Percentiles rank a stretch among this genome's conserved stretches.
Conservation (phyloP, 2,888 invertebrate species). For the Blomia tropicalis region DNA sequence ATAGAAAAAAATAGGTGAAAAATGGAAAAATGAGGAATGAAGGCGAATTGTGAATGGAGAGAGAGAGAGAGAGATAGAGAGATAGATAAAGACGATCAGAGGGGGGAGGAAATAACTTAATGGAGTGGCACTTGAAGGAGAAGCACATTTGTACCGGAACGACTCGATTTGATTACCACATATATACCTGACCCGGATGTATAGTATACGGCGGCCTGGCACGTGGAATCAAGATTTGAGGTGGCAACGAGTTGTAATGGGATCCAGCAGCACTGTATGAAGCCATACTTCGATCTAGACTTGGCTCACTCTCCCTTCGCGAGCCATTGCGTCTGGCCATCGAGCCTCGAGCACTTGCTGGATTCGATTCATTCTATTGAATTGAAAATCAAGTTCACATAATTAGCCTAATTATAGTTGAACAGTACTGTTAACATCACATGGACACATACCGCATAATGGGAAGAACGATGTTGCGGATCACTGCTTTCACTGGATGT, state of each 20-base stretch:
- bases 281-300: conserved; percentile 24
- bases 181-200: conserved; percentile 30
- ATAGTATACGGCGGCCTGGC: conserved; percentile 28
- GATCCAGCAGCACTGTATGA: conserved; percentile 19
- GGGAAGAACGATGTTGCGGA: conserved; percentile 20
- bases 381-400: too few relatives aligned
- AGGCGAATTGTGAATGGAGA: background rate
- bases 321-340: conserved; percentile 7
- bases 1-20: conserved; percentile 8
- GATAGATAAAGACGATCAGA: background rate
- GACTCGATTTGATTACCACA: conserved; percentile 27
- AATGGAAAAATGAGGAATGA: background rate
- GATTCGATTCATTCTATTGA: conserved; percentile 9
- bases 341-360: background rate
- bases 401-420: too few relatives aligned
- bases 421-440: too few relatives aligned
- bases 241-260: conserved; percentile 24
- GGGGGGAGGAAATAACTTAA: background rate
- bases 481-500: conserved; percentile 49
- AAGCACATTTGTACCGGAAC: background rate
- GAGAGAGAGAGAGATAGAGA: background rate
- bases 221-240: conserved; percentile 27
- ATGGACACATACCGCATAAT: background rate
- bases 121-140: conserved; percentile 9
- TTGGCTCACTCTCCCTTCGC: conserved; percentile 6